These are phyloP conservation scores for Mirounga angustirostris DNA, from an alignment of 2,113 vertebrate species.

Conservation along the genomic window DNA sequence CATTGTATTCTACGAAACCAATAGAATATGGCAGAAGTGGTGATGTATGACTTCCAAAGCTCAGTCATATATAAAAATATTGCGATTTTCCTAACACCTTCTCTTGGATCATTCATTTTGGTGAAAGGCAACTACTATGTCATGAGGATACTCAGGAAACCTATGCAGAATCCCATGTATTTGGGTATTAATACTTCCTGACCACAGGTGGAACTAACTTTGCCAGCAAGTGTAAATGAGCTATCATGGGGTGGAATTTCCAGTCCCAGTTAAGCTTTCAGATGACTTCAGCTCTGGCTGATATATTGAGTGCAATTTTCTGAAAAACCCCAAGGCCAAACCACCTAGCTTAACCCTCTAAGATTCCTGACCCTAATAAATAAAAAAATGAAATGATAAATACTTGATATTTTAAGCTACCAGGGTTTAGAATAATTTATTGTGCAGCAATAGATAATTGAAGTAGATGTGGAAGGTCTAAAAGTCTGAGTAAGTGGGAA, in stretches of 20 bases:
- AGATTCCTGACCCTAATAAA: neutral
- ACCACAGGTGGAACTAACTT: neutral
- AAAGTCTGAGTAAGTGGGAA: neutral
- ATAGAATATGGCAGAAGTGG: neutral
- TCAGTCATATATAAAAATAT: neutral
- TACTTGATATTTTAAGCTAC: neutral
- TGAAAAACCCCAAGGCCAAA: neutral
- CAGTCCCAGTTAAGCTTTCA: neutral
- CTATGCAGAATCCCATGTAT: rapidly evolving
- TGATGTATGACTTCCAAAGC: neutral
- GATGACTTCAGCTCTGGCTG: neutral
- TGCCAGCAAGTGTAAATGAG: neutral
- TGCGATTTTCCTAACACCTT: neutral
- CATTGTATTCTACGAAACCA: neutral
- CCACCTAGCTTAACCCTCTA: neutral
- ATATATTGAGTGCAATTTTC: neutral
- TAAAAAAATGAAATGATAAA: neutral
- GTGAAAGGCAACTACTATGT: neutral
- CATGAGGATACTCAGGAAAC: neutral
- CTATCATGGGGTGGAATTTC: no score
- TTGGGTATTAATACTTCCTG: neutral
- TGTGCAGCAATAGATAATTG: neutral
- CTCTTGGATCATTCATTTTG: neutral
- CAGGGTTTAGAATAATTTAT: neutral
- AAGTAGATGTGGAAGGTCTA: neutral